Evolutionary conservation across 2,797 vertebrate genomes (phyloP), one percentile per base, ranked within the genome.

Genomic region (Trachops cirrhosus): DNA sequence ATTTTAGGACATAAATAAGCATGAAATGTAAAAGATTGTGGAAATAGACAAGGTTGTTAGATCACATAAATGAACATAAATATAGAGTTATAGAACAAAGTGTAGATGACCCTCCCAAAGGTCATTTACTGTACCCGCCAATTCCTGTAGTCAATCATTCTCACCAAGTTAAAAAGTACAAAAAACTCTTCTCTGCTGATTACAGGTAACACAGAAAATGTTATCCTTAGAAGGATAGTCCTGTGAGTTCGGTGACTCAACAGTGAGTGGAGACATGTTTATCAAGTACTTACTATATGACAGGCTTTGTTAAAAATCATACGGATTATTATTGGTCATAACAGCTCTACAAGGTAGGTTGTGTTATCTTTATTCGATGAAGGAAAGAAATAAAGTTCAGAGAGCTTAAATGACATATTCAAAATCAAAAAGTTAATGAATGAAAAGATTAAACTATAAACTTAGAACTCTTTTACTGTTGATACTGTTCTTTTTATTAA

Each of bases 1-100:
- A 95, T 52, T 92, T 86, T 75, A 75, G 24, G 68, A 32, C 32
- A 88, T 83, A 92, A 97, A 88, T 90, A 79, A 96, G n/a, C 37
- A 90, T 92, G 84, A 88, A 92, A 91, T 73, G 4, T 78, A 75
- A 88, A 92, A 79, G 74, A 75, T 3, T 32, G 15, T 9, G 50
- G 7, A 95, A 57, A 14, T 79, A 85, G 39, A 52, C 71, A 74
- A 41, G 14, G 41, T 64, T 16, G 2, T 59, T 85, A 82, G 48
- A 74, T 68, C 48, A 75, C 78, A 93, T 19, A 64, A 70, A 34
- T 67, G n/a, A 10, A 48, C 5, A 74, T n/a, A 90, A 85, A 83
- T 86, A 52, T 29, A 50, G 16, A 64, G 32, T 77, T 71, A 62
- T 54, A 77, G 50, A 78, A 86, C 15, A 71, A 74, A 93, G 18